Evolutionary conservation across 2,888 invertebrate genomes (phyloP), one percentile per base, ranked within the genome.

Genomic region (Lepas anatifera): DNA sequence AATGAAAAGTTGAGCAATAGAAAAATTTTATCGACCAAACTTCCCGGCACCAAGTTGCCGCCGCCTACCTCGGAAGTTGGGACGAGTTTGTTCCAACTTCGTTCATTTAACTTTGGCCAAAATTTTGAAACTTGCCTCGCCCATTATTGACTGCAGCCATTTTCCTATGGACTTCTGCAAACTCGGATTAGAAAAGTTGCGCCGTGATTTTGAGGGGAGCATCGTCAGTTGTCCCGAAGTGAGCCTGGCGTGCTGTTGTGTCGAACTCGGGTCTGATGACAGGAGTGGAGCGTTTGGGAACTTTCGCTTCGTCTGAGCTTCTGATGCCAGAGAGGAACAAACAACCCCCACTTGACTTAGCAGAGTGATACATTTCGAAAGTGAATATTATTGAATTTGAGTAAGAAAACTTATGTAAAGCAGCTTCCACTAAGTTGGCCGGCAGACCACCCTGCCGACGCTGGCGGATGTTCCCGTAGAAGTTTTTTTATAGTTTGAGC

Each of bases 1-100:
- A 58, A 58, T 58, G 58, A 58, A 58, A 58, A 58, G 58, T 58
- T 58, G 58, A 35, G 11, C 58, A 58, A 58, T 58, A 35, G 32
- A 58, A 58, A 66, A 66, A 66, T 66, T 39, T 66, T 66, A 66
- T 66, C 66, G 66, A 66, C 66, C 66, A 66, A 66, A 66, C 66
- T 66, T 66, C 25, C 39, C 66, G 10, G 11, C 37, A 37, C 25
- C 13, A 41, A 37, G 66, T 37, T 66, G 66, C 66, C n/a, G n/a
- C n/a, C n/a, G n/a, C 66, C 41, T 25, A 37, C 25, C 32, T 27
- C 41, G 39, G 27, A 41, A 41, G 66, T 41, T 66, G 66, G 39
- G 39, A 22, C 6, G 27, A 39, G 39, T 25, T 37, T 37, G 39
- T 13, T 27, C 66, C 27, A 39, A 66, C 39, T 39, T 66, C 39